Evolutionary conservation across 1,140 invertebrate species (phyloP).

Genomic region (Microplitis mediator): DNA sequence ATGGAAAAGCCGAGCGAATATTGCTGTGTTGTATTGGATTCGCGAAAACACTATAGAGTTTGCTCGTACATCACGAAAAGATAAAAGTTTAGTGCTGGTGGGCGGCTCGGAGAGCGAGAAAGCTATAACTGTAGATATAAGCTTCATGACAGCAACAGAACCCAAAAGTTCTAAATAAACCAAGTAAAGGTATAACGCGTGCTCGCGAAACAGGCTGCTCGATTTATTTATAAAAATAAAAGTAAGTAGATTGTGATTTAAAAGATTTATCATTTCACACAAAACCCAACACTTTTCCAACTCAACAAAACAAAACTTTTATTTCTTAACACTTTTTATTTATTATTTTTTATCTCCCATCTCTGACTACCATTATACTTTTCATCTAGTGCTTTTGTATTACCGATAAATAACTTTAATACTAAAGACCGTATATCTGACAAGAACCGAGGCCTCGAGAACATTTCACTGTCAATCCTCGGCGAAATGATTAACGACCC

Average conservation of each 20-base stretch:
- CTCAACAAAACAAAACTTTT: no score
- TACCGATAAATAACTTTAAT: no score
- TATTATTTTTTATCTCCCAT: no score
- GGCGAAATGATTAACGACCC: constrained; percentile 15
- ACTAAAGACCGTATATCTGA: no score
- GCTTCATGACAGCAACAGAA: no score
- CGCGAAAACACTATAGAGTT: constrained; percentile 22
- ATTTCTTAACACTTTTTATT: no score
- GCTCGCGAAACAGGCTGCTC: neutral
- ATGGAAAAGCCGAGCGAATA: constrained; percentile 30
- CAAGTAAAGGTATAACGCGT: neutral
- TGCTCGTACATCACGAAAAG: constrained; percentile 31
- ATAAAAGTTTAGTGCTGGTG: constrained; percentile 28
- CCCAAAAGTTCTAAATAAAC: constrained; percentile 30
- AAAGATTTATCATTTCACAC: constrained; percentile 24
- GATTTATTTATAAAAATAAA: neutral
- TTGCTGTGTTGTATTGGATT: constrained; percentile 24
- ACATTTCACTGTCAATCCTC: constrained; percentile 13
- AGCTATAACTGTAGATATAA: neutral
- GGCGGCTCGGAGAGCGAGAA: neutral
- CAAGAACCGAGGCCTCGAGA: neutral
- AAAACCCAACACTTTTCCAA: neutral
- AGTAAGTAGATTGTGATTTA: constrained; percentile 14
- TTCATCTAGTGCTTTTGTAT: no score
- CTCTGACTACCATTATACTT: no score